Evolutionary conservation across 1,140 invertebrate species (phyloP), one percentile per base, ranked within the genome.

Genomic region (Drosophila leontia): DNA sequence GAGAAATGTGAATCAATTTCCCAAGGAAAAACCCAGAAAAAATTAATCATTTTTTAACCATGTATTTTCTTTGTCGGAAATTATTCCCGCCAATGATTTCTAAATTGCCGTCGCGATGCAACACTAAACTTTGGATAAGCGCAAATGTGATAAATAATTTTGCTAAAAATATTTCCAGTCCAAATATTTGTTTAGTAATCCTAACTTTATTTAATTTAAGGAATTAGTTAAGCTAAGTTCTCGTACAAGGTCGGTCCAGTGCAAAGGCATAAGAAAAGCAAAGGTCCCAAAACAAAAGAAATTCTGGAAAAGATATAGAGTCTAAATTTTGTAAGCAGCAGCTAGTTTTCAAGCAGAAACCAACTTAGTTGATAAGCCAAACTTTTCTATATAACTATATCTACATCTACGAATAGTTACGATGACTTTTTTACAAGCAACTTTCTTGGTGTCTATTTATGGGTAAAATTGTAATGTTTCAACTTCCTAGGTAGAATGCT

Each of bases 401-500:
- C 60, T 57, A 64, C 69, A 51, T 37, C 44, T 72, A 59, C 15
- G 50, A 51, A 50, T 77, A 68, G 63, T 47, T 76, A 77, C 50
- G 39, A 35, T 44, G 26, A 72, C 60, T 55, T 75, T 65, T 86
- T 81, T 90, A 81, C 74, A 78, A 82, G 62, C 50, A 87, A 84
- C 84, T 83, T 71, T 91, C 87, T 91, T 81, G 87, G 88, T 91
- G 87, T 91, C 87, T 91, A 91, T 84, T 83, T 87, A 91, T 78
- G 64, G 56, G 42, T 44, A 48, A 42, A 55, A 70, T 62, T 65
- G 67, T 47, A 83, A 72, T 61, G 69, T 76, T 86, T 81, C 74
- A 80, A 57, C 48, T 79, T 82, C 72, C 48, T 83, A 87, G 84
- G 72, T 87, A 87, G 84, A 69, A 65, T 55, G 84, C 84, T 87